A percentile compares a stretch with the other conserved stretches of the same genome.
These are phyloP conservation scores for Agrilus planipennis DNA, from an alignment of 1,140 invertebrate genomes.

Conservation along the genomic window DNA sequence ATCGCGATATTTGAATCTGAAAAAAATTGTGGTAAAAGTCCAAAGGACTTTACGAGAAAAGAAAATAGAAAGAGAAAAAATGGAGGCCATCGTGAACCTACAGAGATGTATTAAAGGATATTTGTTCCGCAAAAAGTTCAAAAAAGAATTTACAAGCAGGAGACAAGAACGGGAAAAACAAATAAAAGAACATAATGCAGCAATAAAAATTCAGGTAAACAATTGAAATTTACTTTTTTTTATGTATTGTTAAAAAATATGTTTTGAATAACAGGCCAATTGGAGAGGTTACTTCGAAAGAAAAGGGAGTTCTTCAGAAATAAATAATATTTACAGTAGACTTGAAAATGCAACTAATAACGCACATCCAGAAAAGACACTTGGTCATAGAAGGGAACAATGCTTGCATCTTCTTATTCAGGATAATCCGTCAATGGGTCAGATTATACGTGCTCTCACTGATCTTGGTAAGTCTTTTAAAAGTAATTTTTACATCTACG, in stretches of 20 bases:
- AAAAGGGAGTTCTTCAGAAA: slow-evolving; percentile 28
- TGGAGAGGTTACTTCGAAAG: slow-evolving; percentile 45
- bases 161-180: too few relatives aligned
- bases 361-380: slow-evolving; percentile 34
- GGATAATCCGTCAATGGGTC: slow-evolving; percentile 31
- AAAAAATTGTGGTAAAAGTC: slow-evolving; percentile 17
- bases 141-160: too few relatives aligned
- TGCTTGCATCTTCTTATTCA: slow-evolving; percentile 35
- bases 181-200: neutral
- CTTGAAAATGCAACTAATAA: slow-evolving; percentile 35
- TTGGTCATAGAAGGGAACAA: slow-evolving; percentile 29
- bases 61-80: too few relatives aligned
- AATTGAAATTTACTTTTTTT: slow-evolving; percentile 5
- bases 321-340: slow-evolving; percentile 38
- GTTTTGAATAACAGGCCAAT: too few relatives aligned
- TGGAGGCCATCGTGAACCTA: too few relatives aligned
- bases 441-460: slow-evolving; percentile 36
- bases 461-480: slow-evolving; percentile 25
- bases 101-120: too few relatives aligned
- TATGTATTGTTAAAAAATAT: too few relatives aligned
- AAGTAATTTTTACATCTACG: too few relatives aligned
- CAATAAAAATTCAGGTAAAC: neutral
- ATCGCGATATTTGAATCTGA: slow-evolving; percentile 25
- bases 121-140: too few relatives aligned
- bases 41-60: slow-evolving; percentile 15